Evolutionary conservation across 2,888 invertebrate genomes (phyloP), one percentile per base, ranked within the genome.

Genomic region (Rhagium mordax): DNA sequence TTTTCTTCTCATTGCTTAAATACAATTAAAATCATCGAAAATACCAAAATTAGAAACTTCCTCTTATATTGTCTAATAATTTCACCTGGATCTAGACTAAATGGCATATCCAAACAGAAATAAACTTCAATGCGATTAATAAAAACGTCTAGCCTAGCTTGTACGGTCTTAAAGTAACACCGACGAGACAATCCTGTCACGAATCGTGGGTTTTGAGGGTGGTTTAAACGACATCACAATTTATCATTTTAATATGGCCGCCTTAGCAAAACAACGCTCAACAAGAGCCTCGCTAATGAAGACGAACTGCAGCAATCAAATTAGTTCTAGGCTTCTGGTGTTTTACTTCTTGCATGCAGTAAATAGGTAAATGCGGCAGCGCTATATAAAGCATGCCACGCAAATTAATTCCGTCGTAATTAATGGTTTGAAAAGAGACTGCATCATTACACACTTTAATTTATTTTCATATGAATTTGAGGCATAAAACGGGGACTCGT

Each of bases 171-270:
- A 41, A 41, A 41, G n/a, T 41, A 41, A 41, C 41, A 41, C 41
- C 41, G 41, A 13, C 41, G 41, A n/a, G n/a, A n/a, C 13, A 13
- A 41, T n/a, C 6, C 41, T n/a, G 41, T 41, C 41, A n/a, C n/a
- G 41, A 41, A n/a, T n/a, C 41, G 41, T 41, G 41, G 41, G 41
- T 41, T 41, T n/a, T 41, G 41, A 41, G 41, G 65, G 51, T 49
- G 49, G 21, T 49, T 57, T 29, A 49, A 49, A 21, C 70, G 70
- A 48, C 65, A 64, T 55, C 65, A 47, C 47, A 64, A 65, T 71
- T 59, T 59, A 71, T 71, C 65, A 71, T 71, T 65, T 65, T 49
- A 49, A 71, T 65, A 60, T 64, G 62, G 48, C 55, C 64, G 70
- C 64, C 49, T 62, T 64, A 24, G 70, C 70, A 53, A 62, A 68